Percentiles rank a stretch among this genome's conserved stretches.
Evolutionary conservation across 2,797 vertebrate species (phyloP).

Genomic region (Chrysolophus pictus): DNA sequence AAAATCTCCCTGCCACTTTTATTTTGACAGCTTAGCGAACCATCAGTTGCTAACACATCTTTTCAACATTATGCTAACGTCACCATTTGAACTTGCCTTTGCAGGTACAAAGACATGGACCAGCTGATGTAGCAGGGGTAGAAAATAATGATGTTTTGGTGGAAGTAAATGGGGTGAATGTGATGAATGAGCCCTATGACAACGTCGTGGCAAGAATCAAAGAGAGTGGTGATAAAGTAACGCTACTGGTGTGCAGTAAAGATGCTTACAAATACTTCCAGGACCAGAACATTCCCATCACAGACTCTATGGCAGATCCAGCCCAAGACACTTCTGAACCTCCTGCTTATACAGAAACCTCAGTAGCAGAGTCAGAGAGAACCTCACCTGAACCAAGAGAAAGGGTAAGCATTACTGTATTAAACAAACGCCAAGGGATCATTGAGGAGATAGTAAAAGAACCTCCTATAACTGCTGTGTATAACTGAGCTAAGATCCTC

Average conservation of each 20-base stretch:
- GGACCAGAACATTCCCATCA: slow-evolving; percentile 81
- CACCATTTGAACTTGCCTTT: background rate
- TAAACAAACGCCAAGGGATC: background rate
- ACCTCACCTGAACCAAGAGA: slow-evolving; percentile 39
- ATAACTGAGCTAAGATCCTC: background rate
- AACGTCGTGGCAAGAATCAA: slow-evolving; percentile 85
- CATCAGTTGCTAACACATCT: background rate
- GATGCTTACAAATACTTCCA: slow-evolving; percentile 84
- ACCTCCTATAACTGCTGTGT: background rate
- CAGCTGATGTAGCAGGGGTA: slow-evolving; percentile 85
- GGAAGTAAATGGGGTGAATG: slow-evolving; percentile 88
- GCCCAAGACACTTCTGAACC: background rate
- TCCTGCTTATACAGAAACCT: slow-evolving; percentile 43
- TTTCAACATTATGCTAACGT: background rate
- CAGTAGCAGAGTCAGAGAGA: background rate
- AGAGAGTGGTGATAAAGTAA: slow-evolving; percentile 78
- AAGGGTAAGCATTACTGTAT: slow-evolving; percentile 69
- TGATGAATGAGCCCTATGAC: slow-evolving; percentile 83
- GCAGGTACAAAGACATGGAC: slow-evolving; percentile 86
- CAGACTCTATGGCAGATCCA: slow-evolving; percentile 75
- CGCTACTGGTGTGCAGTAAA: slow-evolving; percentile 86
- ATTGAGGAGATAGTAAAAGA: background rate
- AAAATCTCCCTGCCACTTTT: background rate
- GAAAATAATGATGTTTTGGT: slow-evolving; percentile 87
- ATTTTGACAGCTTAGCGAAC: background rate